Base-by-base conservation (phyloP, 2,888 invertebrate genomes). In the Trachelus iudaicus region DNA sequence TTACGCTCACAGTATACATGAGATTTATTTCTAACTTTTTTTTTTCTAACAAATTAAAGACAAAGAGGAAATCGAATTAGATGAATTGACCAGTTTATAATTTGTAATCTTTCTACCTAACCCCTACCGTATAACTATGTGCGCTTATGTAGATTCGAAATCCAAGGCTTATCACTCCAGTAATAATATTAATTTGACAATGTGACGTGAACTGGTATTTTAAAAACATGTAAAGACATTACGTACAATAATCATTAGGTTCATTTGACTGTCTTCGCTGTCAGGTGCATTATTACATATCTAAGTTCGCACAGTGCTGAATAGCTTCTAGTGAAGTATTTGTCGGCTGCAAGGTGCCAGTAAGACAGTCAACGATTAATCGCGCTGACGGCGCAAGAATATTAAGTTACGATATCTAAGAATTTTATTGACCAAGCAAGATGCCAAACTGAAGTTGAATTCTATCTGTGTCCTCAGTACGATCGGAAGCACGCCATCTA, bases 401-500 rank as follows among this genome's bases (percentile, higher is more conserved):
- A 71, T 71, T 71, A 31, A 71, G 71, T 71, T 71, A 71, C 71
- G 31, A 15, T 33, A 71, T 71, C 31, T 71, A 31, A 71, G 31
- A 71, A 71, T 31, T 31, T 23, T 33, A 33, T 31, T 71, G 31
- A 71, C 71, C 13, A 71, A 71, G 71, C 71, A 71, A 34, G 34
- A 71, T 56, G 56, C 9, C 9, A 56, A 23, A 23, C 23, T 71
- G 71, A 34, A 71, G 2, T 71, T 71, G 31, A 12, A 71, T 34
- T 33, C 15, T 71, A 31, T 31, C 31, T 23, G 31, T 79, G 78
- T 79, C 91, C 92, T 79, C 91, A 94, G 93, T 88, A 95, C 95
- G 82, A 93, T 95, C 92, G 95, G 95, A 73, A 95, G 94, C 85
- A 95, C 95, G 1, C 95, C 96, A 6, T 95, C 95, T 0, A 94